Base-by-base conservation (phyloP, 2,797 vertebrate genomes). In the Miichthys miiuy region DNA sequence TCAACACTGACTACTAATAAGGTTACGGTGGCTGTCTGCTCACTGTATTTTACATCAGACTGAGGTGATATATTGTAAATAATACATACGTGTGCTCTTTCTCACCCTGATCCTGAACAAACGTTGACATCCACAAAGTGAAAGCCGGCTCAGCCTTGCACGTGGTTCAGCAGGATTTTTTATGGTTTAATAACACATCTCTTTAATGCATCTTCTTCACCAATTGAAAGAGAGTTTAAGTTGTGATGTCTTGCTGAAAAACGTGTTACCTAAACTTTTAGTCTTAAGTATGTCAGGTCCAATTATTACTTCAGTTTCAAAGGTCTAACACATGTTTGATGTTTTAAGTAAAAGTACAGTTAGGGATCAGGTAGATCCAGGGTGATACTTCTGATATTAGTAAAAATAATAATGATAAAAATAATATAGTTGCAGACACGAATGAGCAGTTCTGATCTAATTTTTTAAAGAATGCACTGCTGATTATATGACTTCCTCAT, bases 1-100 rank as follows among this genome's bases (percentile, higher is more conserved):
- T 23, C 61, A 60, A 44, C 64, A 18, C 85, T 9, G 51, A 78
- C 80, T 87, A 72, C 71, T 89, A 41, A 88, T 87, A 80, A 87
- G 79, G 77, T 72, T 82, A 80, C 67, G 61, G 44, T 30, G 72
- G 57, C 75, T 73, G 81, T 61, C 81, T 88, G 75, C 84, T 81
- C 63, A 18, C 73, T 76, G 64, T 84, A 54, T 74, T 82, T 85
- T 55, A 80, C 65, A 64, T 63, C 73, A 72, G 63, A 71, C 72
- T 38, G 48, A 6, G n/a, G 30, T 78, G 75, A 79, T 62, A 5
- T 63, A 83, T 67, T 83, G 73, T 87, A 87, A 89, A 89, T 85
- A 84, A 83, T 64, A 38, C 30, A 63, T 41, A 56, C 6, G 64
- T 78, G 68, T 78, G 65, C 23, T 51, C 66, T 79, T 46, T 80